Percentiles rank a stretch among this genome's conserved stretches.
These are phyloP conservation scores for Mercenaria mercenaria DNA, from an alignment of 1,140 invertebrate species.

Conservation along the genomic window DNA sequence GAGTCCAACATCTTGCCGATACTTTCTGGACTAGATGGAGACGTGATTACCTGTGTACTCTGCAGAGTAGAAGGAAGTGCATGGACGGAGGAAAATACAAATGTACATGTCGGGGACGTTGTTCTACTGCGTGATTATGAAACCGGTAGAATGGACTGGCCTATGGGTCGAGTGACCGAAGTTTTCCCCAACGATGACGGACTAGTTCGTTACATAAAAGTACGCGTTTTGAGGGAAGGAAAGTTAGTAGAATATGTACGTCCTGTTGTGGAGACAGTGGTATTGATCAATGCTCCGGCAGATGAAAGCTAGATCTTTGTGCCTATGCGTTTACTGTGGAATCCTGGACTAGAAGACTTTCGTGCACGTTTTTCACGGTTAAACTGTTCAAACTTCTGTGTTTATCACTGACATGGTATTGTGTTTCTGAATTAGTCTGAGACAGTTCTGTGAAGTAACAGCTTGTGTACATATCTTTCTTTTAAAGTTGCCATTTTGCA, in stretches of 20 bases:
- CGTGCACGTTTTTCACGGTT: no score
- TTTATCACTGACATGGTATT: no score
- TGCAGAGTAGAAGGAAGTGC: neutral
- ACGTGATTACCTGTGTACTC: neutral
- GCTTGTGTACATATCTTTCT: no score
- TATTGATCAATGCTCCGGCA: neutral
- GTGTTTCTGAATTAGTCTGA: no score
- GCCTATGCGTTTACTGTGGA: no score
- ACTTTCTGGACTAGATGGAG: slow-evolving; percentile 29
- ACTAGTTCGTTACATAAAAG: neutral
- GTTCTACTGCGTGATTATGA: neutral
- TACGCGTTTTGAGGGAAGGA: neutral
- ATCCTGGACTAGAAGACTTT: no score
- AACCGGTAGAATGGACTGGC: neutral
- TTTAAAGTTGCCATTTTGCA: no score
- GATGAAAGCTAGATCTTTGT: neutral
- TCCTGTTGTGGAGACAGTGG: neutral
- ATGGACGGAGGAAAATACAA: neutral
- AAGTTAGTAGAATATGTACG: neutral
- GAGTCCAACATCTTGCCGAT: slow-evolving; percentile 6
- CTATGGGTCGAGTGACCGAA: neutral
- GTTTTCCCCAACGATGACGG: neutral
- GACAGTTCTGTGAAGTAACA: no score
- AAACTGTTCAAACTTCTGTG: no score
- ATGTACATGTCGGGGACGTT: neutral